Base-by-base conservation (phyloP, 2,113 vertebrate genomes). In the Oncorhynchus keta region DNA sequence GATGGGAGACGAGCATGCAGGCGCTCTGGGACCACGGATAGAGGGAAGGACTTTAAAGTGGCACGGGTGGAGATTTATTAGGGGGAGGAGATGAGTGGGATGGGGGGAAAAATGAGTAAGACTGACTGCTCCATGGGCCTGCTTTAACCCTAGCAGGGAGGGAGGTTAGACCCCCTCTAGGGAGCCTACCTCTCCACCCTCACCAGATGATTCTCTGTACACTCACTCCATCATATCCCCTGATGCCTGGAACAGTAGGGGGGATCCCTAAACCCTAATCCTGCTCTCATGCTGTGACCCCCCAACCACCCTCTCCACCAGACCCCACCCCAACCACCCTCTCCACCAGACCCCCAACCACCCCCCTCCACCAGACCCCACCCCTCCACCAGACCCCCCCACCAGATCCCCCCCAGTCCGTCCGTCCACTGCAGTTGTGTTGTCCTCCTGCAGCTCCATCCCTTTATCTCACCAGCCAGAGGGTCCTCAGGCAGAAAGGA, bases 391-490 rank as follows among this genome's bases (percentile, higher is more conserved):
- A n/a, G n/a, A n/a, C n/a, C n/a, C n/a, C n/a, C n/a, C n/a, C n/a
- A n/a, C n/a, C n/a, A n/a, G n/a, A n/a, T 13, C 3, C 11, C 67
- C 20, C 18, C 28, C 51, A 3, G 30, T 26, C 67, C 65, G 16
- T 1, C 68, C 49, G 18, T 8, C 6, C 1, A 5, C n/a, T 3
- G 30, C 20, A 13, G 16, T 26, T 67, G 51, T 28, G 49, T 7
- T 55, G 26, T 45, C 26, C 49, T 49, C n/a, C n/a, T n/a, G 5
- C 35, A 20, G 66, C 74, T 55, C 28, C 62, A n/a, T 35, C 28
- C 75, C 76, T 79, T 85, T 62, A 85, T 86, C 81, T 83, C 66
- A 35, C 12, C 62, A 69, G 76, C 28, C 61, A 75, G 67, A 35
- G 16, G 8, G 28, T 18, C 20, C 32, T 20, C 30, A 45, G 30